Evolutionary conservation across 2,113 vertebrate genomes (phyloP).

Genomic region (Euleptes europaea): DNA sequence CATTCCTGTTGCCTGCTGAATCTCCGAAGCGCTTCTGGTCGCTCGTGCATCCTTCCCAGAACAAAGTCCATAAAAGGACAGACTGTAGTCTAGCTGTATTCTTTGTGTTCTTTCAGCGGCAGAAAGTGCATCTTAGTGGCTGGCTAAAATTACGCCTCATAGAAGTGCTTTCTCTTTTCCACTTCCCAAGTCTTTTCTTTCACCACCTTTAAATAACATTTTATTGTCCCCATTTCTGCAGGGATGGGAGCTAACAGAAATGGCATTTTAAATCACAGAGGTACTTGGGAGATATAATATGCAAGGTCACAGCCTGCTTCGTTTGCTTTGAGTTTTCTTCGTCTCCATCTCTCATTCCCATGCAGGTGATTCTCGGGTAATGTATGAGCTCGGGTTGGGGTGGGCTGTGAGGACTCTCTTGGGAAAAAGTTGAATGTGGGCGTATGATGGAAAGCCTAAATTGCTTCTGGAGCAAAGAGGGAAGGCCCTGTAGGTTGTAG

Average conservation of each 20-base stretch:
- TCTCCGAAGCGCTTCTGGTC: constrained; percentile 34
- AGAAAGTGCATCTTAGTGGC: constrained; percentile 26
- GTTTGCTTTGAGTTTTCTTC: not conserved
- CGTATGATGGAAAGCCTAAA: not conserved
- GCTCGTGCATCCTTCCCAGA: constrained; percentile 32
- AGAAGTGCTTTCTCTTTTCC: not conserved
- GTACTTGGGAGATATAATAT: constrained; percentile 16
- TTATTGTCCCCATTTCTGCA: not conserved
- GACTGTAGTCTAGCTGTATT: constrained; percentile 20
- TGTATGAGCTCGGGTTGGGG: not conserved
- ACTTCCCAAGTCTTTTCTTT: not conserved
- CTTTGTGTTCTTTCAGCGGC: constrained; percentile 38
- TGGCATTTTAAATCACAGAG: constrained; percentile 33
- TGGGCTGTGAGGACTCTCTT: not conserved
- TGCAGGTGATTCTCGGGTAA: not conserved
- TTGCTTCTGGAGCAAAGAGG: not conserved
- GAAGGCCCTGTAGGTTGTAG: not conserved
- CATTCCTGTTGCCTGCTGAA: constrained; percentile 36
- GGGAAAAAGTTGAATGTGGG: not conserved
- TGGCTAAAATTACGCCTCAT: constrained; percentile 40
- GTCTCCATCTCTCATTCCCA: not conserved
- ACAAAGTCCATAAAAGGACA: constrained; percentile 35
- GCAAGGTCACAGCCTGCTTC: not conserved
- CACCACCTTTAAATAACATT: constrained; percentile 14
- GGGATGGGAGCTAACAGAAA: constrained; percentile 24